A percentile compares a stretch with the other conserved stretches of the same genome.
phyloP scores from a whole-genome alignment of 2,113 vertebrate genomes.

The Pelecanus crispus region DNA sequence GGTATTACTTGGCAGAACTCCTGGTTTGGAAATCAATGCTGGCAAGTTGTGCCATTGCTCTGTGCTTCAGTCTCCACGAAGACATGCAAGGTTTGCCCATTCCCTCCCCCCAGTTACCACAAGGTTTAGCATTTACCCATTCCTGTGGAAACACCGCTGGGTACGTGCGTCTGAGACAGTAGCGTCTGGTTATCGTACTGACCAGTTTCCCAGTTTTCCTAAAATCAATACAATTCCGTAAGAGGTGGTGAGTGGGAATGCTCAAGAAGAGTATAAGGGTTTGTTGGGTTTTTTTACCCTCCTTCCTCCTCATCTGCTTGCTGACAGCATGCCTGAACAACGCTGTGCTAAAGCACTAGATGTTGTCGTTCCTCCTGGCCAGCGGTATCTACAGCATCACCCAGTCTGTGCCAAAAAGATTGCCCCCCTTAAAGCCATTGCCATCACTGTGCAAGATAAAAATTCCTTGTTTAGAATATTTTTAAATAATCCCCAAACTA shows the following conservation, averaged over 20 bases:
- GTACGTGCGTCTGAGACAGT: not conserved
- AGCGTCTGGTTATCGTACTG: not conserved
- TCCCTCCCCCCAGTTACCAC: not conserved
- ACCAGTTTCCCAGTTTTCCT: not conserved
- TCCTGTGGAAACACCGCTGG: not conserved
- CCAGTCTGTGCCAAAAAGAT: not conserved
- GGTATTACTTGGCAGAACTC: not conserved
- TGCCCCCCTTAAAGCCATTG: not conserved
- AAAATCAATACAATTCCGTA: not conserved
- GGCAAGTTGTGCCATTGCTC: not conserved
- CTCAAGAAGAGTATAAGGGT: not conserved
- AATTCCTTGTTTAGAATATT: not conserved
- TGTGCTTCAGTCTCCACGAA: not conserved
- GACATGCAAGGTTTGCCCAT: not conserved
- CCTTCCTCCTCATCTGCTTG: not conserved
- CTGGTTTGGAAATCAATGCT: not conserved
- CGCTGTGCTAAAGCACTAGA: fast-evolving
- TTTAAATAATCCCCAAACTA: not conserved
- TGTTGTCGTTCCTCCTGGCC: not conserved
- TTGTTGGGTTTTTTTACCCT: not conserved
- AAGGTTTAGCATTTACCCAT: not conserved
- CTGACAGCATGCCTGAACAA: not conserved
- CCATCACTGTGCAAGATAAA: not conserved
- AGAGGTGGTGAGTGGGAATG: not conserved
- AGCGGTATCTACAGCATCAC: not conserved